Percentiles rank a stretch among this genome's conserved stretches.
These are phyloP conservation scores for Benthosema pterotum DNA, from an alignment of 2,797 vertebrate species.

Conservation along the genomic window DNA sequence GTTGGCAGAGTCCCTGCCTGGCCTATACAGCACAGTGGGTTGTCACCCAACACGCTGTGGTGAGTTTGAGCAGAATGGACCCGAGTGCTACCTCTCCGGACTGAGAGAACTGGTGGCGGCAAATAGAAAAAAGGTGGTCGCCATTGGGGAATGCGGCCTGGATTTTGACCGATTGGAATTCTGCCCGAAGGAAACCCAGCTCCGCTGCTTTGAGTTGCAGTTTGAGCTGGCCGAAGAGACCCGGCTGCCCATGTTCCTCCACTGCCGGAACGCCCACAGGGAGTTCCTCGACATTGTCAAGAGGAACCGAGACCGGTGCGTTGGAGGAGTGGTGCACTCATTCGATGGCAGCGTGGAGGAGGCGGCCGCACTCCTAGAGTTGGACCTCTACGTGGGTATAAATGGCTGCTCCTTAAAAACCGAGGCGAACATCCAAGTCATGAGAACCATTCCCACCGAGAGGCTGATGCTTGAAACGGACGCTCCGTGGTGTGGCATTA, in stretches of 20 bases:
- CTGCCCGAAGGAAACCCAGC: constrained; percentile 92
- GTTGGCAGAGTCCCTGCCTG: constrained; percentile 87
- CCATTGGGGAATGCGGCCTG: constrained; percentile 94
- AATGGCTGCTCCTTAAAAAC: no score
- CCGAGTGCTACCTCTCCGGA: constrained; percentile 82
- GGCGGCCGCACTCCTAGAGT: no score
- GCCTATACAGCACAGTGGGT: constrained; percentile 92
- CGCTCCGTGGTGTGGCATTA: no score
- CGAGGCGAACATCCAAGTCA: no score
- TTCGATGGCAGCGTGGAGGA: no score
- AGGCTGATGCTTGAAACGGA: no score
- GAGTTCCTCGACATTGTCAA: constrained; percentile 94
- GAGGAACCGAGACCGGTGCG: constrained; percentile 88
- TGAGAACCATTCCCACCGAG: no score
- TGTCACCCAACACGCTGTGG: constrained; percentile 93
- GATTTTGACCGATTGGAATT: constrained; percentile 97
- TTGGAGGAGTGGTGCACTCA: constrained; percentile 88
- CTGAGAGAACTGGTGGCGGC: constrained; percentile 81
- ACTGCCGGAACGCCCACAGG: constrained; percentile 91
- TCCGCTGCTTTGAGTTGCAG: constrained; percentile 95
- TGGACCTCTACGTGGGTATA: no score
- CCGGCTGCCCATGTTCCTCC: constrained; percentile 94
- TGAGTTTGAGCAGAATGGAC: constrained; percentile 84
- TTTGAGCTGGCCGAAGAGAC: constrained; percentile 93
- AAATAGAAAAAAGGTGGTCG: constrained; percentile 87